These are phyloP conservation scores for Laticauda colubrina DNA, from an alignment of 2,113 vertebrate genomes.

Conservation along the genomic window DNA sequence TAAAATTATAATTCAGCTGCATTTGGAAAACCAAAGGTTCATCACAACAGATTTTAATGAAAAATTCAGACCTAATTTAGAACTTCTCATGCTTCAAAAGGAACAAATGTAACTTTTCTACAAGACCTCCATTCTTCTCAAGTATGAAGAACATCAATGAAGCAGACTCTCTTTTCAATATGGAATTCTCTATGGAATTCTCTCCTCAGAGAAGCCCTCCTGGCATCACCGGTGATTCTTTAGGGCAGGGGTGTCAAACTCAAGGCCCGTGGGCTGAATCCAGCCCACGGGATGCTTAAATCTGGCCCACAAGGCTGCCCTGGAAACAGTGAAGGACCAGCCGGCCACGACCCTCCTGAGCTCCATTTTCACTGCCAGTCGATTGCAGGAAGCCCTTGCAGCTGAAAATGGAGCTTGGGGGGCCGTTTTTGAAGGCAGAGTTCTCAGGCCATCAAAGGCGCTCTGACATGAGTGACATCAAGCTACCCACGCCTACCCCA, in stretches of 20 bases:
- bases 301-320: no score
- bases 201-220: not conserved
- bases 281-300: no score
- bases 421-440: no score
- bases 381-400: no score
- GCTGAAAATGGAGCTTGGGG: no score
- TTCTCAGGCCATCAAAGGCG: no score
- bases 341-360: no score
- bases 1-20: not conserved
- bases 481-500: no score
- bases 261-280: no score
- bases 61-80: not conserved
- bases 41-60: not conserved
- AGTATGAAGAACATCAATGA: not conserved
- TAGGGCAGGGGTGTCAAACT: not conserved
- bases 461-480: no score
- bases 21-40: not conserved
- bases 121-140: not conserved
- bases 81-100: not conserved
- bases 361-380: no score
- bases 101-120: not conserved
- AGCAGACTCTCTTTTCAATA: not conserved
- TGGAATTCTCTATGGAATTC: not conserved
- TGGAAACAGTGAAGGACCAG: no score
- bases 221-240: not conserved